phyloP scores from a whole-genome alignment of 2,113 vertebrate species.

The Montifringilla adamsi region DNA sequence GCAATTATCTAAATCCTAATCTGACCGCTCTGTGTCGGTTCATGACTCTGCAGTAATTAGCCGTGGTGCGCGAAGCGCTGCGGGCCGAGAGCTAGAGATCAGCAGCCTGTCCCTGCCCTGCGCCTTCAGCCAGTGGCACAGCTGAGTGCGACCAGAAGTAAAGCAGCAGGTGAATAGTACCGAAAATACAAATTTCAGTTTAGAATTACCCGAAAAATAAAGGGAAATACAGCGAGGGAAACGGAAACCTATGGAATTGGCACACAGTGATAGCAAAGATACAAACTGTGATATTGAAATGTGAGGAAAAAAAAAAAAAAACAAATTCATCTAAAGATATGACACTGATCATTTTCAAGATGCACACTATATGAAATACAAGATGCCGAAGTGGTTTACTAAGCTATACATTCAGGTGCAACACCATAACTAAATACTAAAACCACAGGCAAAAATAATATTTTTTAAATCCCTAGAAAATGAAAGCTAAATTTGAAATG shows the following conservation, averaged over 20 bases:
- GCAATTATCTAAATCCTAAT: not conserved
- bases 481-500: not conserved
- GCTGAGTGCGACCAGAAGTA: not conserved
- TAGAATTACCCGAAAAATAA: not conserved
- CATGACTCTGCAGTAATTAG: not conserved
- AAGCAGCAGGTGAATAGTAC: not conserved
- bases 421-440: not conserved
- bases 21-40: not conserved
- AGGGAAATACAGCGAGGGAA: not conserved
- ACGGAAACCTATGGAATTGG: not conserved
- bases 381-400: not conserved
- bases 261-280: not conserved
- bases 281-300: not conserved
- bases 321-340: not conserved
- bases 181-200: not conserved
- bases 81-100: rapidly evolving
- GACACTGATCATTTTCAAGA: not conserved
- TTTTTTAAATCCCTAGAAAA: not conserved
- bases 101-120: not conserved
- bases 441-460: not conserved
- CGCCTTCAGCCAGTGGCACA: rapidly evolving
- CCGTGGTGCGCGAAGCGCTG: not conserved
- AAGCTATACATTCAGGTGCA: not conserved
- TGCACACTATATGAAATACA: not conserved
- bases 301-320: not conserved